Evolutionary conservation across 2,113 vertebrate species (phyloP).

Genomic region (Eonycteris spelaea): DNA sequence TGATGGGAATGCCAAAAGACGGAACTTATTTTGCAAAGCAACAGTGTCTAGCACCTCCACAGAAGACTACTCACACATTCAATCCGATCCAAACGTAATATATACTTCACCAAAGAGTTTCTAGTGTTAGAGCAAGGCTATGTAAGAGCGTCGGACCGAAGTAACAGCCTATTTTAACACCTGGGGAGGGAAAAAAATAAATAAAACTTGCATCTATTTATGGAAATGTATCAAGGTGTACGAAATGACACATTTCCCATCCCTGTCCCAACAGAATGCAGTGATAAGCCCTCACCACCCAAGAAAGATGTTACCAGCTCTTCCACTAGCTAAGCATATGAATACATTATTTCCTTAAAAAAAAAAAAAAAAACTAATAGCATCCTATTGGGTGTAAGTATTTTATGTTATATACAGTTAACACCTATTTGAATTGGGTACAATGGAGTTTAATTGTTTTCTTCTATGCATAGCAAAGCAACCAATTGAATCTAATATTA

Average conservation of each 20-base stretch:
- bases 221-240: neutral
- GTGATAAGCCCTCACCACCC: neutral
- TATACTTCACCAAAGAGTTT: neutral
- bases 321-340: accelerated
- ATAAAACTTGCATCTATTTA: neutral
- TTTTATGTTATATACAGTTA: accelerated
- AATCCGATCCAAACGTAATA: neutral
- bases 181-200: neutral
- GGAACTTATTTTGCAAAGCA: constrained; percentile 2
- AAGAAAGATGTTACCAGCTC: neutral
- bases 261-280: neutral
- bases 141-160: neutral
- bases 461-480: constrained; percentile 20
- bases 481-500: constrained; percentile 62
- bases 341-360: neutral
- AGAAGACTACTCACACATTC: neutral
- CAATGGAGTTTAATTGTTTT: constrained; percentile 34
- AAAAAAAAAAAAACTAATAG: neutral
- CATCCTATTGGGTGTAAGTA: neutral
- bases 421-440: neutral
- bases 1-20: constrained; percentile 21
- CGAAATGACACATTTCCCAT: neutral
- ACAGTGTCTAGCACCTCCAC: neutral
- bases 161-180: constrained; percentile 12
- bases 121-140: neutral